Base-by-base conservation (phyloP, 2,888 invertebrate species). In the Bembecia ichneumoniformis region DNA sequence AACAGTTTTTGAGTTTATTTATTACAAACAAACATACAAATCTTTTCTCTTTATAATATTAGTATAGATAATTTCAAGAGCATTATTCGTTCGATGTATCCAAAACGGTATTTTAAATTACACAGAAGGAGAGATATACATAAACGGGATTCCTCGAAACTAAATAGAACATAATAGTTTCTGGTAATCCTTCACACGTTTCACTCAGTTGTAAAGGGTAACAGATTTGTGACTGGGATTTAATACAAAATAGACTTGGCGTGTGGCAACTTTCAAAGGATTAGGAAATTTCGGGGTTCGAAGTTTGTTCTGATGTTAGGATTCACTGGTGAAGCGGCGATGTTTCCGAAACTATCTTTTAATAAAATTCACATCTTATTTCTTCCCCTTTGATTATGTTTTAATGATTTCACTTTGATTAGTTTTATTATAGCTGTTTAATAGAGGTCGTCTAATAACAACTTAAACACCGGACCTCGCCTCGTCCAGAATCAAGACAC, bases 101-200 rank as follows among this genome's bases (percentile, higher is more conserved):
- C 55, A 45, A 46, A 63, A 63, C 55, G 54, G 49, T 51, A 46
- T 51, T 58, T 64, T 58, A 59, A 69, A 71, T 60, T 68, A 65
- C 62, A 61, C 48, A 47, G 51, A 58, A 71, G 50, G 50, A 43
- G 48, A 45, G 51, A n/a, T 15, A 13, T 43, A 44, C 44, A 49
- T 45, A 46, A 49, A 49, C 16, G 49, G 51, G 48, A 49, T 50
- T 54, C 48, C 48, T 43, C 50, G 47, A 52, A 53, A 47, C 49
- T 45, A 49, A 49, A 52, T 52, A 48, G 60, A 69, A 70, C 65
- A 63, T 71, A 66, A 73, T 72, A 72, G 76, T 72, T 68, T 69
- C 68, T 58, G 56, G 64, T 79, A 79, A 80, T 79, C 78, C 77
- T 72, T 73, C 70, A 71, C 66, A 66, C 62, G 64, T 70, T 28